Evolutionary conservation across 2,888 invertebrate genomes (phyloP).

Genomic region (Microplitis deprimator): DNA sequence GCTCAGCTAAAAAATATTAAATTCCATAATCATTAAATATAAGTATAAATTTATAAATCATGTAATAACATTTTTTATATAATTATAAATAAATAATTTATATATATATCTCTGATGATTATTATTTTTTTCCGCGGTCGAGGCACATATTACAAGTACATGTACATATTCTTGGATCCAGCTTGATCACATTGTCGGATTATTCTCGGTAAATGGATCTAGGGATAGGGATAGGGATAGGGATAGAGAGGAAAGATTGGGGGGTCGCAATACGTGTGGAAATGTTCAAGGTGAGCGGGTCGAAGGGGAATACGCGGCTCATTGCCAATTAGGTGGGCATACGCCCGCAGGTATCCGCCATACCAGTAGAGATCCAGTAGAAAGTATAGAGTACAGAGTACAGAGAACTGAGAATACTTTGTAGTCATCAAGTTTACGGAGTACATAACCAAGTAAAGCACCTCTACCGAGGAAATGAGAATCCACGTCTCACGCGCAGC

Average conservation of each 20-base stretch:
- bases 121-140: not conserved
- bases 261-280: slow-evolving; percentile 18
- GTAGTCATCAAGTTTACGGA: not conserved
- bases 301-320: slow-evolving; percentile 32
- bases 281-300: slow-evolving; percentile 29
- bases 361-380: not conserved
- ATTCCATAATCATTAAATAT: not conserved
- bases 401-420: not conserved
- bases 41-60: not conserved
- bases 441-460: slow-evolving; percentile 9
- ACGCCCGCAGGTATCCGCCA: slow-evolving; percentile 27
- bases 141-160: not conserved
- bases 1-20: not conserved
- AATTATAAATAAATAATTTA: not conserved
- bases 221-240: not conserved
- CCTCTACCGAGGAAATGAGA: slow-evolving; percentile 41
- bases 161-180: not conserved
- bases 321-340: slow-evolving; percentile 34
- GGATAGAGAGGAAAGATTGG: not conserved
- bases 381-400: no score
- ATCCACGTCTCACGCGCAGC: slow-evolving; percentile 35
- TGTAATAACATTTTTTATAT: not conserved
- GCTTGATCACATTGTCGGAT: not conserved
- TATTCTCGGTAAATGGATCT: not conserved
- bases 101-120: not conserved